Base-by-base conservation (phyloP, 2,113 vertebrate species). In the Probosciger aterrimus region DNA sequence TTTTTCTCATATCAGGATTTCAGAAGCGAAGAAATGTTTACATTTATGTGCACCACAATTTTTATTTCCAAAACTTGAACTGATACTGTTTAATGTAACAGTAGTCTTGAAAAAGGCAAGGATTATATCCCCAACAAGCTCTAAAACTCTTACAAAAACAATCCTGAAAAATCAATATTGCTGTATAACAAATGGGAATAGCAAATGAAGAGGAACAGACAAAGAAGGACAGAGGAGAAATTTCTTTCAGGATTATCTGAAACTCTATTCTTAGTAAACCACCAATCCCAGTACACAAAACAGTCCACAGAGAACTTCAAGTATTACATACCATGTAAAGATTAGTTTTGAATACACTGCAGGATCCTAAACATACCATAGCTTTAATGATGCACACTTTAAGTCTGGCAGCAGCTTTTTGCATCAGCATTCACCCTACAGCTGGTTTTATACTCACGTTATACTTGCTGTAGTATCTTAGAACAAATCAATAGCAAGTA, bases 31-130 rank as follows among this genome's bases (percentile, higher is more conserved):
- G 9, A 87, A 75, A 68, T 57, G n/a, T 43, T 41, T 52, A 33
- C 0, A 35, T 9, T 46, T 62, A 22, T 1, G 2, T 28, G 5
- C 6, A 20, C 23, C n/a, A 25, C 39, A 43, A 30, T 55, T 71
- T 60, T 64, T 82, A 10, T 78, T 81, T 84, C 53, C 31, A 49
- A 35, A 60, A 49, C 22, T 59, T 52, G 18, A 92, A 73, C 23
- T 20, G 10, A 62, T 57, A 67, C 3, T n/a, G 28, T 62, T 67
- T 44, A 67, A 35, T 11, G 24, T 4, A 41, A 49, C 35, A 80
- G 28, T 17, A 73, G 57, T n/a, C 77, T 78, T 70, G 19, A 86
- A 88, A 90, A 86, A 77, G 30, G 20, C 16, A 86, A 23, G 24
- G 6, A 88, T 91, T 90, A 79, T 60, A 78, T 31, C 15, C 33